Percentiles rank a stretch among this genome's conserved stretches.
Conservation (phyloP, 2,797 vertebrate genomes). For the Hoplostethus atlanticus region DNA sequence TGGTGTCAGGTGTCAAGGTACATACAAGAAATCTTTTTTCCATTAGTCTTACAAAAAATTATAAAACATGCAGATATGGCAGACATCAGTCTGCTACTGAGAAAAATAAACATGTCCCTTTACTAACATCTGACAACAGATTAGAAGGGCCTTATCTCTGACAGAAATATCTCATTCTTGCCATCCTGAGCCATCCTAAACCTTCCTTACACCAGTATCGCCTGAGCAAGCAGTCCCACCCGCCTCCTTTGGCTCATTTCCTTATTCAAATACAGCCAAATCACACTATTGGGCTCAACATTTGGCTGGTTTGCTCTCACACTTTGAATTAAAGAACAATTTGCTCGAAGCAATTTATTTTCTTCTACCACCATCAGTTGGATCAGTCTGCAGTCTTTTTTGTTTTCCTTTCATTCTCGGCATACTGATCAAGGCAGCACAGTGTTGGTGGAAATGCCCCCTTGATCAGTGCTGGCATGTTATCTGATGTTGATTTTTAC, state of each 20-base stretch:
- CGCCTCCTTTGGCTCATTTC: background rate
- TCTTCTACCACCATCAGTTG: conserved; percentile 2
- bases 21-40: background rate
- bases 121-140: background rate
- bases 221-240: conserved; percentile 9
- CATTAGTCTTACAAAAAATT: background rate
- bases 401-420: conserved; percentile 22
- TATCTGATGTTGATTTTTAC: conserved; percentile 12
- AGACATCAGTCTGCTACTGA: background rate
- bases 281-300: background rate
- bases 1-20: background rate
- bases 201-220: background rate
- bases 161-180: background rate
- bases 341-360: background rate
- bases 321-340: conserved; percentile 24
- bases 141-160: conserved; percentile 4
- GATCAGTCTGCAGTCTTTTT: conserved; percentile 8
- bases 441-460: conserved; percentile 27
- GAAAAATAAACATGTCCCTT: background rate
- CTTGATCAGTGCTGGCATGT: conserved; percentile 5
- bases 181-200: background rate
- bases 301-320: conserved; percentile 2
- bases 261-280: conserved; percentile 12
- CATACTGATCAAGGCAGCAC: conserved; percentile 18
- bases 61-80: background rate